Base-by-base conservation (phyloP, 2,888 invertebrate species). In the Acleris sparsana region DNA sequence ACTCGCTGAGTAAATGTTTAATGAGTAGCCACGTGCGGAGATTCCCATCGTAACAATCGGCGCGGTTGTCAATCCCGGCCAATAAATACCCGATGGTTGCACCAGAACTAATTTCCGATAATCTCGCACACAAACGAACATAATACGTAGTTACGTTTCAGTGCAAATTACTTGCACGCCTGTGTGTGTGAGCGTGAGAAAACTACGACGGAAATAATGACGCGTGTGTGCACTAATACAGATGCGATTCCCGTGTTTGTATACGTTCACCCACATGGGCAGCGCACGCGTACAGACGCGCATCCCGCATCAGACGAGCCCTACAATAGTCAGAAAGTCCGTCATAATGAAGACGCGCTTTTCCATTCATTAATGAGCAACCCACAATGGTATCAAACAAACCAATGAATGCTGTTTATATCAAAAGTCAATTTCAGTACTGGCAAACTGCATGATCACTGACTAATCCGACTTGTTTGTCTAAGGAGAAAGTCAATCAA, bases 101-200 rank as follows among this genome's bases (percentile, higher is more conserved):
- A 80, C 85, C 83, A 85, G 85, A 88, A 87, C 89, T 86, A 89
- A 89, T 89, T 90, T 87, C 86, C 88, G 87, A 90, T 91, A 86
- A 86, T 88, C 82, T 80, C 82, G 80, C 87, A 86, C 83, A 84
- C 81, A 79, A 72, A 78, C 72, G 70, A 72, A 73, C 70, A 69
- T 72, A 77, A 75, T 73, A 76, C 75, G 74, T 79, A 76, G 75
- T 80, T 79, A 85, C 80, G 75, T 80, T 73, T 76, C 79, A 85
- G 84, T 86, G 84, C 85, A 86, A 87, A 90, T 87, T 87, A 85
- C 80, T 79, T 74, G 73, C 81, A 80, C 75, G 78, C 72, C 80
- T 83, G 82, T 76, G 84, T 84, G 83, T 84, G 88, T 87, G 82
- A 91, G 88, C 91, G 92, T 93, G 92, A 90, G 93, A 93, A 92